Base-by-base conservation (phyloP, 1,140 invertebrate species). In the Neotoxoptera formosana region DNA sequence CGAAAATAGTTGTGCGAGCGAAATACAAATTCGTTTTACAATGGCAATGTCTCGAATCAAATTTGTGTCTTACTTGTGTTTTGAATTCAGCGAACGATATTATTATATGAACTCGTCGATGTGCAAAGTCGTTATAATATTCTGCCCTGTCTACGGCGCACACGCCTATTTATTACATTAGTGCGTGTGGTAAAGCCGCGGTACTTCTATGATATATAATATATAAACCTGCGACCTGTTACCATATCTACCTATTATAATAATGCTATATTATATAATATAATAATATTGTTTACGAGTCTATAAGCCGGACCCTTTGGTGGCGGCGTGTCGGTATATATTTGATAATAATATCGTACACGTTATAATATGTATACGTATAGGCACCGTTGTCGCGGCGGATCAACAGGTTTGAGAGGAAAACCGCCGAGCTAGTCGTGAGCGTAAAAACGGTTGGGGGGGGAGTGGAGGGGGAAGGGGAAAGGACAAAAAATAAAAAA, bases 371-470 rank as follows among this genome's bases (percentile, higher is more conserved):
- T n/a, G n/a, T n/a, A 45, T 45, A 86, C 17, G n/a, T 3, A 21
- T 67, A n/a, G 41, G 4, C 4, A 41, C 41, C 41, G 21, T 86
- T 23, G 34, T 23, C 23, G 14, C 25, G 47, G 8, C 1, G 7
- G 91, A 92, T 83, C 91, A 92, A 92, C 91, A 92, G 91, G 90
- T 91, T 83, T n/a, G 30, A n/a, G 34, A 47, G 41, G 60, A 48
- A 76, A 87, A 84, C 45, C 20, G 30, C 30, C 25, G 36, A 84
- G 36, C 23, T 83, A 20, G 34, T 36, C 20, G 34, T 11, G 83
- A 41, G 41, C 4, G 83, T 41, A 30, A 41, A 84, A 41, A 41
- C 9, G 23, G 84, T 20, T 11, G 45, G 41, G 0, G 84, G 41
- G 41, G 41, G 41, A 41, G n/a, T n/a, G 45, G 25, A 2, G 14